Conservation (phyloP, 2,888 invertebrate genomes). For the Rutpela maculata region DNA sequence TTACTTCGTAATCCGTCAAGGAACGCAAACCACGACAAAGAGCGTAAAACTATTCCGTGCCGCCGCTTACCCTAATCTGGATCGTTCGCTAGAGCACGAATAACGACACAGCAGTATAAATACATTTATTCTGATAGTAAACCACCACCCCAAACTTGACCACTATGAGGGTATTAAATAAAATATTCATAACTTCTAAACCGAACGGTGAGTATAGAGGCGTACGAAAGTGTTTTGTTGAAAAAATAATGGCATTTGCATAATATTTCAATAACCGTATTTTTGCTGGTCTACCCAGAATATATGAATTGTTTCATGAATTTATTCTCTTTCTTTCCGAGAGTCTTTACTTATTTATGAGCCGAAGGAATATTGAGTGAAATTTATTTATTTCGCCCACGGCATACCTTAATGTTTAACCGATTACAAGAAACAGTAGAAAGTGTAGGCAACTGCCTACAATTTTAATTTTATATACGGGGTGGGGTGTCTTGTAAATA, state of each 20-base stretch:
- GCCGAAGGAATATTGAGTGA: not conserved
- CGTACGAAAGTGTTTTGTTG: not conserved
- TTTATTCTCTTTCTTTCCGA: not conserved
- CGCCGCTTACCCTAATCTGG: not conserved
- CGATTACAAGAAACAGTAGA: not conserved
- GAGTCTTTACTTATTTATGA: not conserved
- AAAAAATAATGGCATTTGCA: conserved; percentile 4
- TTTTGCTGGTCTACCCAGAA: conserved; percentile 7
- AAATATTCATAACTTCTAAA: not conserved
- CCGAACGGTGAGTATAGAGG: not conserved
- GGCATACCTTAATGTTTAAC: not conserved
- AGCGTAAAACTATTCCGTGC: not conserved
- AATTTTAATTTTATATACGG: too few relatives aligned
- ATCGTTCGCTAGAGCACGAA: not conserved
- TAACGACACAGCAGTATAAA: not conserved
- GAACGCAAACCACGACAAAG: not conserved
- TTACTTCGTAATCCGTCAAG: not conserved
- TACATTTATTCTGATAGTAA: not conserved
- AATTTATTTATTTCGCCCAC: not conserved
- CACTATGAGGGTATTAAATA: not conserved
- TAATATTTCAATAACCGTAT: conserved; percentile 7
- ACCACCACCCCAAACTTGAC: not conserved
- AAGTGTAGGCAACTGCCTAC: too few relatives aligned
- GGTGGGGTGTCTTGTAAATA: too few relatives aligned
- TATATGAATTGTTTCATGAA: conserved; percentile 3